Percentiles rank a stretch among this genome's conserved stretches.
phyloP scores from a whole-genome alignment of 2,888 invertebrate species.

The Noctua comes region DNA sequence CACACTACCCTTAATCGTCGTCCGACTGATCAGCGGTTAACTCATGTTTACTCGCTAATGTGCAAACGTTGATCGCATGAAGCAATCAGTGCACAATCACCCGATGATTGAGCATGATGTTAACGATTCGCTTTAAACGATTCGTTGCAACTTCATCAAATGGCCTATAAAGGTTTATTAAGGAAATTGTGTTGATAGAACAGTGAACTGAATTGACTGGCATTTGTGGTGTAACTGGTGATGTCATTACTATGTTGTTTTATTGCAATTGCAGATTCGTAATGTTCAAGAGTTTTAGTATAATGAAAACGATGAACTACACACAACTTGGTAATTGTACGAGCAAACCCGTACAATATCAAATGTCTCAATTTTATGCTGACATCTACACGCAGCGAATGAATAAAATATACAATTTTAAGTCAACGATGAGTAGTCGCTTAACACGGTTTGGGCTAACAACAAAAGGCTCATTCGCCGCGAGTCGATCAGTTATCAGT shows the following conservation, averaged over 20 bases:
- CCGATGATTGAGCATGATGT: constrained; percentile 65
- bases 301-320: not conserved
- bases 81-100: constrained; percentile 67
- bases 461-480: too few species aligned
- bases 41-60: constrained; percentile 52
- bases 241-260: constrained; percentile 34
- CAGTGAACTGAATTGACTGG: constrained; percentile 53
- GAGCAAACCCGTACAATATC: too few species aligned
- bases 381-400: too few species aligned
- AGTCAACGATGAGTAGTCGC: too few species aligned
- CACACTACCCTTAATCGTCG: constrained; percentile 52
- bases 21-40: constrained; percentile 46
- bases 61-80: constrained; percentile 58
- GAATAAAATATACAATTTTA: too few species aligned
- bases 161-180: constrained; percentile 60
- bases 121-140: constrained; percentile 56
- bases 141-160: constrained; percentile 57
- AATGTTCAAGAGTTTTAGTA: not conserved
- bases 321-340: not conserved
- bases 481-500: too few species aligned
- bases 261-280: not conserved
- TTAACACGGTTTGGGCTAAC: too few species aligned
- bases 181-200: constrained; percentile 56
- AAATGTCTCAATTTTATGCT: too few species aligned
- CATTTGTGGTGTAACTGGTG: constrained; percentile 29